A percentile compares a stretch with the other conserved stretches of the same genome.
These are phyloP conservation scores for Podarcis muralis DNA, from an alignment of 2,113 vertebrate species.

Conservation along the genomic window DNA sequence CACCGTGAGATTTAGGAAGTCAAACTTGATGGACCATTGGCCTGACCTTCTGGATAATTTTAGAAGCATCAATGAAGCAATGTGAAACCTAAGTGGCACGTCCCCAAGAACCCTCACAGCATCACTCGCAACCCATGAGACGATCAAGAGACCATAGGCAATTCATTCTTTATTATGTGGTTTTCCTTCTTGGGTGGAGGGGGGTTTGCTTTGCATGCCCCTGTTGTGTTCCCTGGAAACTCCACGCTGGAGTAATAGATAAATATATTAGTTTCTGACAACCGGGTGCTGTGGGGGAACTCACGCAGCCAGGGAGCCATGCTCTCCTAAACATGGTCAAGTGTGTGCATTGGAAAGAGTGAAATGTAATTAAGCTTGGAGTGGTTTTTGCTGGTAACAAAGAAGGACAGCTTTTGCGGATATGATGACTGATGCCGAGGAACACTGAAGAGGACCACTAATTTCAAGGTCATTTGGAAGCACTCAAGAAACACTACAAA, in stretches of 20 bases:
- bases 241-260: neutral
- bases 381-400: neutral
- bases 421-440: slow-evolving; percentile 11
- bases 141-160: neutral
- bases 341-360: neutral
- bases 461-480: slow-evolving; percentile 16
- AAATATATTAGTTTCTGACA: neutral
- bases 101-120: slow-evolving; percentile 17
- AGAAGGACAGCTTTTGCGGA: neutral
- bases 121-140: neutral
- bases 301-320: neutral
- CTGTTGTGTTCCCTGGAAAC: neutral
- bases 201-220: neutral
- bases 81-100: neutral
- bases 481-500: neutral
- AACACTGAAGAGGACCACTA: slow-evolving; percentile 18
- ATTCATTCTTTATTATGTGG: neutral
- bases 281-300: neutral
- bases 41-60: neutral
- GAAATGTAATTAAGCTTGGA: slow-evolving; percentile 30
- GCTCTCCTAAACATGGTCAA: slow-evolving; percentile 18
- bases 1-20: no score
- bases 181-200: neutral
- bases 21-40: neutral
- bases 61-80: neutral